phyloP scores from a whole-genome alignment of 1,140 invertebrate species.

The Bradynema listronoti region DNA sequence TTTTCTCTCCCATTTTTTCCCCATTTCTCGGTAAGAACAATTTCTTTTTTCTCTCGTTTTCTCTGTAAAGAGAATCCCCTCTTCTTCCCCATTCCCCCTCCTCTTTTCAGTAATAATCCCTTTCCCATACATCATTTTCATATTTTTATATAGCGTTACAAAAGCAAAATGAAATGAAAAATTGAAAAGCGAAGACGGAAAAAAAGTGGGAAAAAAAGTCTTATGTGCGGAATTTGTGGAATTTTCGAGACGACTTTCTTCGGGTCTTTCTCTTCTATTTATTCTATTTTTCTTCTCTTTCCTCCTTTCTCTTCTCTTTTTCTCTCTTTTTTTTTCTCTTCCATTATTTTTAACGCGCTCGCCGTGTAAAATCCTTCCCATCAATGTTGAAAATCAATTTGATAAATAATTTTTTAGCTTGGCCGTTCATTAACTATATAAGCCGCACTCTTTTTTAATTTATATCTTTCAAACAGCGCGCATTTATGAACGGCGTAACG shows the following conservation, averaged over 20 bases:
- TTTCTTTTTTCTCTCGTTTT: background rate
- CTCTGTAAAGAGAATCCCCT: conserved; percentile 1
- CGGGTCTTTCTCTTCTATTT: background rate
- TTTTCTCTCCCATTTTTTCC: background rate
- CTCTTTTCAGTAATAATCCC: background rate
- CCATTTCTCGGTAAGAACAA: background rate
- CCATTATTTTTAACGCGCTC: no score
- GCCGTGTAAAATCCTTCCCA: no score
- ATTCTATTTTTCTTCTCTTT: background rate
- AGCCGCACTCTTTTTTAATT: no score
- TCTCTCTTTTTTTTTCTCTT: background rate
- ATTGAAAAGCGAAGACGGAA: background rate
- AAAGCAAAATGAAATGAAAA: background rate
- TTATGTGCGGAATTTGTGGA: background rate
- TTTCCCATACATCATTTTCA: background rate
- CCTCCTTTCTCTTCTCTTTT: background rate
- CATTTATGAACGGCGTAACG: no score
- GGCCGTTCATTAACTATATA: no score
- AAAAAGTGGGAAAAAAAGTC: background rate
- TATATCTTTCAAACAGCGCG: no score
- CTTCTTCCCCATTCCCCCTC: background rate
- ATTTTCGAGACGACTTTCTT: conserved; percentile 3
- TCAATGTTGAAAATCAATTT: no score
- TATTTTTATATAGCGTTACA: background rate
- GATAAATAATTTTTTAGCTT: no score